Evolutionary conservation across 2,797 vertebrate genomes (phyloP), one percentile per base, ranked within the genome.

Genomic region (Phoxinus dragarum): DNA sequence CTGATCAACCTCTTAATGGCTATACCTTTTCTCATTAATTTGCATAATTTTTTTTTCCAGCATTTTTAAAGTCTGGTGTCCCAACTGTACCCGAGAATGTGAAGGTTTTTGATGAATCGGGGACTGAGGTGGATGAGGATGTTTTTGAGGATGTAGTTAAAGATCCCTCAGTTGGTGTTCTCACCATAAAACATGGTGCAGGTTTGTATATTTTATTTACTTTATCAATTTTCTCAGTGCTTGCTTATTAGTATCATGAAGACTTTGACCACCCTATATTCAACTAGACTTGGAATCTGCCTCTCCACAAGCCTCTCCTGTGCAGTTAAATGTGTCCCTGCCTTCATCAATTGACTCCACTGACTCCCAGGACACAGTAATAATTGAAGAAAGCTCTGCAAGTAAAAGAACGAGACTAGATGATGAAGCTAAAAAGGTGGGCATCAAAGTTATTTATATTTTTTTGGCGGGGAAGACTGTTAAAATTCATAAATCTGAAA

Each of bases 91-190:
- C 31, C 1, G 49, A 77, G 54, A 42, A 42, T 27, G 36, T 78
- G n/a, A 78, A 40, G 36, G 36, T 61, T 77, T 5, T 61, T 77
- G 75, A 77, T 77, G 34, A 77, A n/a, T 59, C 17, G 14, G 74
- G 75, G 36, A 77, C 75, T 5, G 76, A 78, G 76, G 76, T 78
- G 34, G 12, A 79, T 52, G 49, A 52, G 16, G 78, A 68, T 67
- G 78, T 80, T 44, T 79, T 79, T 80, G n/a, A n/a, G n/a, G n/a
- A n/a, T n/a, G n/a, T n/a, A n/a, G n/a, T n/a, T n/a, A n/a, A n/a
- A n/a, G n/a, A n/a, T 47, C 61, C 61, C 59, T 80, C 42, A 49
- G 61, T 80, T 68, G 78, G 61, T 34, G 61, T 80, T 47, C 77
- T 67, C 9, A 80, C 78, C 16, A 80, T 68, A 31, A 80, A 34